phyloP scores from a whole-genome alignment of 1,140 invertebrate genomes.

The Scaptomyza graminum region DNA sequence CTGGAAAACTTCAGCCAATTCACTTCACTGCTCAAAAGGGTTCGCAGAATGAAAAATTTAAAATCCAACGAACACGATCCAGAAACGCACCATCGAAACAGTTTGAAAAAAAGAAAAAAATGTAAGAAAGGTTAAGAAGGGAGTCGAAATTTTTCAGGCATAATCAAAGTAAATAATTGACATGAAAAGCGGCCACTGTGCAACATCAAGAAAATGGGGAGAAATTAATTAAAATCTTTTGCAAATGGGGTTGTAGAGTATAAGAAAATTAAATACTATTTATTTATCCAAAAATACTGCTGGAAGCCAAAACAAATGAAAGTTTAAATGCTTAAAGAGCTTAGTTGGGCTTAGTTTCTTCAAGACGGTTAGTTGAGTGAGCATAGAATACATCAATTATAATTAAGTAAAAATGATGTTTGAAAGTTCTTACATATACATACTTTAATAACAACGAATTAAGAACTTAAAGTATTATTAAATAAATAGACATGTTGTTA shows the following conservation, averaged over 20 bases:
- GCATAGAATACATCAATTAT: too few species aligned
- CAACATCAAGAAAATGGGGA: slow-evolving; percentile 35
- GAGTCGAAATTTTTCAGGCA: slow-evolving; percentile 57
- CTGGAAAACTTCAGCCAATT: background rate
- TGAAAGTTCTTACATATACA: too few species aligned
- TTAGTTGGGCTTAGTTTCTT: too few species aligned
- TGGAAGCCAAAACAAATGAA: slow-evolving; percentile 34
- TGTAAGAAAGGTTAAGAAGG: background rate
- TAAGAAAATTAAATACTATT: slow-evolving; percentile 23
- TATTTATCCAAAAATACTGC: background rate
- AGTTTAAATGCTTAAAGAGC: background rate
- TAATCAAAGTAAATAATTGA: slow-evolving; percentile 77
- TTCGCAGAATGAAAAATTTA: slow-evolving; percentile 2
- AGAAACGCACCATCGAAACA: slow-evolving; percentile 60
- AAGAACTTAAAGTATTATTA: too few species aligned
- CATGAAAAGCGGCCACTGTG: slow-evolving; percentile 55
- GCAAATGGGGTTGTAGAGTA: background rate
- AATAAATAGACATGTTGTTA: too few species aligned
- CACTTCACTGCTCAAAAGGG: background rate
- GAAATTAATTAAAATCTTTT: slow-evolving; percentile 74
- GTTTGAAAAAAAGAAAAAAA: slow-evolving; percentile 26
- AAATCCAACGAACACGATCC: slow-evolving; percentile 21
- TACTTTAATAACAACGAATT: too few species aligned
- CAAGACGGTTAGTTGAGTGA: too few species aligned
- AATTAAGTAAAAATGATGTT: too few species aligned